Evolutionary conservation across 2,888 invertebrate species (phyloP).

Genomic region (Drosophila basisetae): DNA sequence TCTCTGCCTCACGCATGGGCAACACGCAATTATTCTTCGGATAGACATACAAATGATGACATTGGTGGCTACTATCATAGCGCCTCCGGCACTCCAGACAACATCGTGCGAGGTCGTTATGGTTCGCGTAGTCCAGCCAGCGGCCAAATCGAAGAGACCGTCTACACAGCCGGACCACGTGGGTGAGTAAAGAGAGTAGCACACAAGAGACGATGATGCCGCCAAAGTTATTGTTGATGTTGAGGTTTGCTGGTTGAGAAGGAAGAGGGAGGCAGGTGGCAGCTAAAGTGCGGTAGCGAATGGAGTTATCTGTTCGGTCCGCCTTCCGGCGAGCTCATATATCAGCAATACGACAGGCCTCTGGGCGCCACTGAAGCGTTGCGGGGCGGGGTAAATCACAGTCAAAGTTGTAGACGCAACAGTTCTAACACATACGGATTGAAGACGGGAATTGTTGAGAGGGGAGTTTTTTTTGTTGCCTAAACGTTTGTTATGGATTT

Average conservation of each 20-base stretch:
- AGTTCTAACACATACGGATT: constrained; percentile 72
- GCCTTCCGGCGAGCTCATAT: constrained; percentile 63
- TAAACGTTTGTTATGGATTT: constrained; percentile 58
- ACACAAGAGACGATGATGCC: not conserved
- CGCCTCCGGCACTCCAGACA: constrained; percentile 88
- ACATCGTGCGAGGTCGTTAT: constrained; percentile 90
- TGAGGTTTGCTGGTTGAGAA: not conserved
- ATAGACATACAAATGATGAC: constrained; percentile 87
- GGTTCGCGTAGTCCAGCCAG: constrained; percentile 90
- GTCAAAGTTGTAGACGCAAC: constrained; percentile 59
- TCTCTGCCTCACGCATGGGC: constrained; percentile 42
- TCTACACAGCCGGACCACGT: constrained; percentile 91
- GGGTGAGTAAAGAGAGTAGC: constrained; percentile 86
- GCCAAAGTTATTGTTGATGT: not conserved
- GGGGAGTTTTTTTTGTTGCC: constrained; percentile 41
- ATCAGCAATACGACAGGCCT: constrained; percentile 50
- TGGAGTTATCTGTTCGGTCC: constrained; percentile 63
- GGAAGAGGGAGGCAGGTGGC: constrained; percentile 5
- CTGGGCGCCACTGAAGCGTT: constrained; percentile 77
- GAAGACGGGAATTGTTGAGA: constrained; percentile 4
- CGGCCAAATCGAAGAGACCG: constrained; percentile 89
- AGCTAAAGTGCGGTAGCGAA: constrained; percentile 54
- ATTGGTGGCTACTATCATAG: constrained; percentile 90
- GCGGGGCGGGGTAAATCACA: constrained; percentile 8
- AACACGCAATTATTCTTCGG: constrained; percentile 61